These are phyloP conservation scores for Drosophila buzzatii DNA, from an alignment of 2,888 invertebrate genomes.

Conservation along the genomic window DNA sequence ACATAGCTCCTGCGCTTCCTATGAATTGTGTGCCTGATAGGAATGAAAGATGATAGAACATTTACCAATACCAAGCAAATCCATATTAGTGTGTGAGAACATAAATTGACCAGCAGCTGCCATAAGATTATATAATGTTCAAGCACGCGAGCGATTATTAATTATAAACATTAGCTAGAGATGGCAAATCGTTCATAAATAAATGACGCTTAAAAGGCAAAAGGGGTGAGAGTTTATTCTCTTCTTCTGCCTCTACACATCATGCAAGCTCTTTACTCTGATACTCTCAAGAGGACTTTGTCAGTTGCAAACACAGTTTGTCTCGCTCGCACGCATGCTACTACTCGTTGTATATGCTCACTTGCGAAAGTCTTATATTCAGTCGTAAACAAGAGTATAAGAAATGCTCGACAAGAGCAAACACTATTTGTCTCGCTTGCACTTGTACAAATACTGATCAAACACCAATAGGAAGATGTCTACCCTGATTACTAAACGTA, in stretches of 20 bases:
- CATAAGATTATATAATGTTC: constrained; percentile 41
- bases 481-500: no score
- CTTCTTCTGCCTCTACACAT: background rate
- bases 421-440: background rate
- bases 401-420: no score
- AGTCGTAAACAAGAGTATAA: background rate
- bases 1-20: constrained; percentile 32
- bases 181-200: constrained; percentile 5
- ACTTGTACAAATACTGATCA: background rate
- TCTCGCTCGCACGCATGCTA: background rate
- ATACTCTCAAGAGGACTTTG: background rate
- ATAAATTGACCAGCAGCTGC: constrained; percentile 69
- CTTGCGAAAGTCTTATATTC: background rate
- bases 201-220: background rate
- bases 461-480: background rate
- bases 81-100: constrained; percentile 6
- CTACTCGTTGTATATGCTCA: background rate
- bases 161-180: constrained; percentile 34
- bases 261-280: background rate
- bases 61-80: constrained; percentile 61
- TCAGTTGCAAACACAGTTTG: background rate
- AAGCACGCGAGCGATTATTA: constrained; percentile 52
- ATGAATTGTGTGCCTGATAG: constrained; percentile 47
- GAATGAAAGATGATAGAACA: constrained; percentile 58
- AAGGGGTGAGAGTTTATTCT: no score